These are phyloP conservation scores for Sycophaga agraensis DNA, from an alignment of 1,140 invertebrate species.

Conservation along the genomic window DNA sequence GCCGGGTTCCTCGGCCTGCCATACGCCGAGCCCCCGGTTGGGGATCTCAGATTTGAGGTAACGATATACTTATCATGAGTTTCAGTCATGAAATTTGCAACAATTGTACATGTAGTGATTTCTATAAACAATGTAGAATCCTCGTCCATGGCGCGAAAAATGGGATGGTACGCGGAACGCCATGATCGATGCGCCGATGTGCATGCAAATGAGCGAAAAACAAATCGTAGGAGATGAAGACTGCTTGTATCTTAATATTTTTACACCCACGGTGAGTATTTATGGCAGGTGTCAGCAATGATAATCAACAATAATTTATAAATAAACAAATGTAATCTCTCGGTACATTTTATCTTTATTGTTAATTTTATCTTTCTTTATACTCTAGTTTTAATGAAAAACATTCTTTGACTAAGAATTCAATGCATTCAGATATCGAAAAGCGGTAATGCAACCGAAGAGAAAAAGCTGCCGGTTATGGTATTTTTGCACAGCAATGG, in stretches of 20 bases:
- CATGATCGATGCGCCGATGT: constrained; percentile 43
- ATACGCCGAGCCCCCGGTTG: constrained; percentile 45
- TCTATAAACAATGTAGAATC: constrained; percentile 33
- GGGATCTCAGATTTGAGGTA: constrained; percentile 45
- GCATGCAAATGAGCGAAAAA: constrained; percentile 39
- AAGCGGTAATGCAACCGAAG: background rate
- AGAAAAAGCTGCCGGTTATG: constrained; percentile 55
- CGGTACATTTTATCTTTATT: background rate
- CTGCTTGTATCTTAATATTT: constrained; percentile 52
- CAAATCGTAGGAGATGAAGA: constrained; percentile 44
- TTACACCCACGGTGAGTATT: constrained; percentile 44
- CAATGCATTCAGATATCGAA: background rate
- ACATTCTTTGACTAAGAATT: background rate
- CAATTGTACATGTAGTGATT: background rate
- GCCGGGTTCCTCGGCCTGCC: constrained; percentile 47
- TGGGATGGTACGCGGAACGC: constrained; percentile 47
- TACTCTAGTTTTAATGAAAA: background rate
- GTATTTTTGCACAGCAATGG: constrained; percentile 60
- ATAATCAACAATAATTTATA: background rate
- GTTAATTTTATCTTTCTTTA: background rate
- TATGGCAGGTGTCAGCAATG: background rate
- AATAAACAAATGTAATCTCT: background rate
- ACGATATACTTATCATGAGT: background rate
- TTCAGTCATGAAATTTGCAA: background rate
- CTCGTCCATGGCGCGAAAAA: constrained; percentile 39